Conservation (phyloP, 2,797 vertebrate species). For the Poecile montanus region DNA sequence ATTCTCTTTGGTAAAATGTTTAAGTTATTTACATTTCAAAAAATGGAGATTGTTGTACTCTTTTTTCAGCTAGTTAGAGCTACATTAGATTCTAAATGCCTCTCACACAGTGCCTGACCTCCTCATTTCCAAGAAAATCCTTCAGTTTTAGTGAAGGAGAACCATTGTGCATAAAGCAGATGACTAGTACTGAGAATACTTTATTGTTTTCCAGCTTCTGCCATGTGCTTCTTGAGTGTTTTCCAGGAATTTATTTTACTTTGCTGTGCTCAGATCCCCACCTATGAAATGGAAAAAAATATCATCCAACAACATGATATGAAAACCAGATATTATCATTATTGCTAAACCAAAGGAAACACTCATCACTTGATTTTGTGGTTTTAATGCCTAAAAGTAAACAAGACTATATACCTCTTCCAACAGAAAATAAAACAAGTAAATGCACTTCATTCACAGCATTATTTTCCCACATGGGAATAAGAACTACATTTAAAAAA, state of each 20-base stretch:
- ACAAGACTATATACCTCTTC: neutral
- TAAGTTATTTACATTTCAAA: neutral
- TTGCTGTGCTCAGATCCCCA: neutral
- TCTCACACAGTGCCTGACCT: neutral
- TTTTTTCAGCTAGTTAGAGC: neutral
- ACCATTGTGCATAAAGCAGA: constrained; percentile 36
- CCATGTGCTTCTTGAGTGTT: constrained; percentile 27
- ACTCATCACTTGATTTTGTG: neutral
- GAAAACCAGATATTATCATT: neutral
- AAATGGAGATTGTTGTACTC: neutral
- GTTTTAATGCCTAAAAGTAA: neutral
- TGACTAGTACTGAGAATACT: constrained; percentile 22
- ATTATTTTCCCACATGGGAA: neutral
- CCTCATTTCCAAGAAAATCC: constrained; percentile 7
- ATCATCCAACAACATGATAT: neutral
- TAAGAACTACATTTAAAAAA: neutral
- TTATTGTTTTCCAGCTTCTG: constrained; percentile 46
- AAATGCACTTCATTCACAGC: neutral
- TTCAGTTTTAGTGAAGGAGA: constrained; percentile 40
- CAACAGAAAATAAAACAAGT: neutral
- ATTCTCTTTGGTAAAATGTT: neutral
- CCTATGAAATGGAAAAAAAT: neutral
- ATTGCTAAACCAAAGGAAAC: neutral
- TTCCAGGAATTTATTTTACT: constrained; percentile 22
- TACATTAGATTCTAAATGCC: neutral